Base-by-base conservation (phyloP, 1,140 invertebrate genomes). In the Daktulosphaira vitifoliae region DNA sequence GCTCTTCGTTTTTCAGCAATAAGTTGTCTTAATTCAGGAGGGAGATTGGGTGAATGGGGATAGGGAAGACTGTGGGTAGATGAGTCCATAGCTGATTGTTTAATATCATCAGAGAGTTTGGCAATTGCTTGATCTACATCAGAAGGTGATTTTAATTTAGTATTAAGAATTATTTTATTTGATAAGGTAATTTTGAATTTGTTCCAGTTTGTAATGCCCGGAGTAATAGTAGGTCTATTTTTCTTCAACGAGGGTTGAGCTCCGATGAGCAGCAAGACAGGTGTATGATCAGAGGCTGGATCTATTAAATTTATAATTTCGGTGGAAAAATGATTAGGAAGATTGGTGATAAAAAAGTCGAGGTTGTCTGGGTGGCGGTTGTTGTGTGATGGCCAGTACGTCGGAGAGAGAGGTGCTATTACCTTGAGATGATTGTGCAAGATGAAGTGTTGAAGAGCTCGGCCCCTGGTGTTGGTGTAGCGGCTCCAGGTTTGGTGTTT, bases 341-440 rank as follows among this genome's bases (percentile, higher is more conserved):
- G 5, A 16, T 16, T 42, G 7, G n/a, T 15, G 15, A 42, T 42
- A 16, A 42, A 42, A 15, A 42, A 42, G n/a, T 42, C 39, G 15
- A 42, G 5, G 5, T 5, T 42, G 39, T 42, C 39, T 42, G 73
- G 74, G 2, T 65, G 71, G 67, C 68, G 75, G 4, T 70, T 68
- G 18, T 49, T 48, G 15, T 72, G 75, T 38, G 71, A 71, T n/a
- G 69, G 73, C 50, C 74, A 77, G 66, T 75, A 74, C 0, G 76
- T 79, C 29, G 74, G 75, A 68, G 65, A 71, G 22, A 71, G 71
- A n/a, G 71, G 69, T 23, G 71, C 71, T 25, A 72, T 22, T 3
- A 37, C 11, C 29, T 8, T 23, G 11, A 37, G 16, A 18, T 37
- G n/a, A 18, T 39, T 37, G n/a, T 59, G 38, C 25, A 66, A 62